Conservation (phyloP, 2,888 invertebrate genomes). For the Phytoseiulus persimilis region DNA sequence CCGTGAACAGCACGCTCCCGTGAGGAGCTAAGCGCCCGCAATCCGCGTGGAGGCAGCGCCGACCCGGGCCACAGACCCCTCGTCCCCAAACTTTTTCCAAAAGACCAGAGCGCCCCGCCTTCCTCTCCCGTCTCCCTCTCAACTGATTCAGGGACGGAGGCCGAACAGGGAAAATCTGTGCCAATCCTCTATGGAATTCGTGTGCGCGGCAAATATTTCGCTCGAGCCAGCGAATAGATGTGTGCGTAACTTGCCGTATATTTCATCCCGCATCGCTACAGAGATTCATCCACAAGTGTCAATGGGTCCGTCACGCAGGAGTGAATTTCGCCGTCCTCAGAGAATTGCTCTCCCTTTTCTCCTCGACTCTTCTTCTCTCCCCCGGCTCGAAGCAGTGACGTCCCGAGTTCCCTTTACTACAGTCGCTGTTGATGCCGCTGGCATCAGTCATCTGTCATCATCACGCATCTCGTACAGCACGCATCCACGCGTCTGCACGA, state of each 20-base stretch:
- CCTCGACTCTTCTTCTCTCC: neutral
- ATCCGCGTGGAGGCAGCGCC: neutral
- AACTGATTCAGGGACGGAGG: neutral
- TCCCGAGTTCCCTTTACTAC: neutral
- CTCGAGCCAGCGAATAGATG: neutral
- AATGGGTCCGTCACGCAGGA: constrained; percentile 5
- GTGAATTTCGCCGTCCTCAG: neutral
- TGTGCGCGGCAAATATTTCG: neutral
- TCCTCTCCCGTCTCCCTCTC: neutral
- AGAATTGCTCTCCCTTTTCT: neutral
- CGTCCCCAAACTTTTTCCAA: neutral
- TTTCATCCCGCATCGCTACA: neutral
- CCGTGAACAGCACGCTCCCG: neutral
- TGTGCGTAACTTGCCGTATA: constrained; percentile 5
- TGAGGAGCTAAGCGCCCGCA: neutral
- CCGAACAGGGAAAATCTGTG: neutral
- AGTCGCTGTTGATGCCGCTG: neutral
- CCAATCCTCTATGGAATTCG: neutral
- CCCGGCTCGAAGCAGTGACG: neutral
- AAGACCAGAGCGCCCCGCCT: neutral
- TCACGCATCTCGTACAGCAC: neutral
- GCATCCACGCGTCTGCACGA: neutral
- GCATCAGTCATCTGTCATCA: constrained; percentile 5
- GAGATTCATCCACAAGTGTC: neutral
- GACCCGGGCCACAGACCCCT: neutral